A percentile compares a stretch with the other conserved stretches of the same genome.
Conservation (phyloP, 2,888 invertebrate species). For the Eustalomyia histrio region DNA sequence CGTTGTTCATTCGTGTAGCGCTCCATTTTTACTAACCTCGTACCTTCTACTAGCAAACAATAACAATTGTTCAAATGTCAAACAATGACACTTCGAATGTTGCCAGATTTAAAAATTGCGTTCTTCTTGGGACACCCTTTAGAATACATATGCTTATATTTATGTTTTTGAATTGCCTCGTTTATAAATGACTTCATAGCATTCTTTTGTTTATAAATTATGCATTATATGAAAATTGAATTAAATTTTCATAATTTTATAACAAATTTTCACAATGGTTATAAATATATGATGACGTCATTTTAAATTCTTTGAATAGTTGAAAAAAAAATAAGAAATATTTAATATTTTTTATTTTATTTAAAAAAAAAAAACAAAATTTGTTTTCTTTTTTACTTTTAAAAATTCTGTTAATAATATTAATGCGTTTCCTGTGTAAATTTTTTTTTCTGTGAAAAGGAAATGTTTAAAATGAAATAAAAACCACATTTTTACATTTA, state of each 20-base stretch:
- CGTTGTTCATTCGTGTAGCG: too few species aligned
- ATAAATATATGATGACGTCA: background rate
- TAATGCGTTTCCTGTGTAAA: conserved; percentile 3
- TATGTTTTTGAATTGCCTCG: conserved; percentile 34
- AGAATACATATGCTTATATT: background rate
- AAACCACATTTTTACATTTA: conserved; percentile 33
- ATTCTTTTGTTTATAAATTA: conserved; percentile 59
- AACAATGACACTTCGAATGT: too few species aligned
- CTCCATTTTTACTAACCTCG: too few species aligned
- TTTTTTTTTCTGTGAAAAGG: background rate
- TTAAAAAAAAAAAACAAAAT: background rate
- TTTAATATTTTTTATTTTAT: background rate
- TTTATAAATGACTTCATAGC: conserved; percentile 37
- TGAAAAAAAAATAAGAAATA: conserved; percentile 2
- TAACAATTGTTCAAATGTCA: too few species aligned
- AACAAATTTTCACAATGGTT: conserved; percentile 14
- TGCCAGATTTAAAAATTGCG: too few species aligned
- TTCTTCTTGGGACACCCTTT: too few species aligned
- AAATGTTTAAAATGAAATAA: conserved; percentile 1
- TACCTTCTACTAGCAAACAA: too few species aligned
- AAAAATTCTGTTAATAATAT: background rate
- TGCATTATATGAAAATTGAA: conserved; percentile 56
- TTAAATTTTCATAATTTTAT: conserved; percentile 52
- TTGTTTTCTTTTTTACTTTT: background rate
- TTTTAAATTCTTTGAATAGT: background rate